Base-by-base conservation (phyloP, 1,140 invertebrate species). In the Asbolus verrucosus region DNA sequence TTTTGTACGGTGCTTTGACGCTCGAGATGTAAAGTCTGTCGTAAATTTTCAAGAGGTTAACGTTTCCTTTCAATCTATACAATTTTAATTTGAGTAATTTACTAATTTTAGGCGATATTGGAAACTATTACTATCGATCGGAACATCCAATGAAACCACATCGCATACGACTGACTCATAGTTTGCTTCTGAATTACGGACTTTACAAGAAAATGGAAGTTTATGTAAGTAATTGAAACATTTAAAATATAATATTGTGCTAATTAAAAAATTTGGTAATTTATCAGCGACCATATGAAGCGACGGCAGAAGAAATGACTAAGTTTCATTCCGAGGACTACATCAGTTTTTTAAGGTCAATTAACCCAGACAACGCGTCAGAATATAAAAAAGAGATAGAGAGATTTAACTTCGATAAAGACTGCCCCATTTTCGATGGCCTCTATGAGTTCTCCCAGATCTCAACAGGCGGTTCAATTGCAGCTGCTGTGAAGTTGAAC, bases 101-200 rank as follows among this genome's bases (percentile, higher is more conserved):
- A 36, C 8, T 27, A 8, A 4, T 8, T 27, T 73, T 65, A 97
- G 94, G 94, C 85, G 97, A 99, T 83, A 98, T 99, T 82, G 98
- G 98, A 21, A 99, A 99, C 83, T 99, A 99, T 82, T 99, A 99
- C 81, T 99, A 99, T 93, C 98, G 98, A 0, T 98, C 99, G 83
- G 97, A 97, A n/a, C 98, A 99, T 88, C 98, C 98, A 4, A 99
- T 99, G 98, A 99, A 99, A 82, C 98, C 98, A 4, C 98, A 99
- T 83, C 90, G 98, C 71, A 99, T 99, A 89, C 91, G 98, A 78
- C 99, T 99, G 98, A 98, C 98, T 1, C 98, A 99, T 84, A 99
- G 99, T 88, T 88, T 99, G 65, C 88, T 99, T 15, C 83, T 99
- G 1, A 99, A 99, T 84, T 99, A 99, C 92, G 98, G 98, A 46